Conservation (phyloP, 92 coral and sea anemone species). For the Virgularia gustaviana region DNA sequence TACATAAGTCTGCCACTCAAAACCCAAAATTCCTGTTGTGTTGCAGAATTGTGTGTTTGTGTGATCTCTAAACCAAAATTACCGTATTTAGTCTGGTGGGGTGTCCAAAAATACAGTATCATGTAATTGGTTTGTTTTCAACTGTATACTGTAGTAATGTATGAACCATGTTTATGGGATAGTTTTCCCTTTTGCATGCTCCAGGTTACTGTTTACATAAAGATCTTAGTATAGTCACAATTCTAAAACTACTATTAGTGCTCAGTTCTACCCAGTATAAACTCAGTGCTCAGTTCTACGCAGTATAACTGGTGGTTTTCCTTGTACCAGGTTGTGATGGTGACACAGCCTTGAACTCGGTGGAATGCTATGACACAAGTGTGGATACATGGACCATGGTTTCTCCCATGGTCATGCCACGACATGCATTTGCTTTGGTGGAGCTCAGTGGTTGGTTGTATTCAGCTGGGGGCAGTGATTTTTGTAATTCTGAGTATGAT, state of each 20-base stretch:
- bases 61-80: too few species aligned
- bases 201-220: neutral
- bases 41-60: too few species aligned
- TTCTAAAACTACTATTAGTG: neutral
- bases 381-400: constrained; percentile 78
- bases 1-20: too few species aligned
- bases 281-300: too few species aligned
- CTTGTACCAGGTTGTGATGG: constrained; percentile 82
- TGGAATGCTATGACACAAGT: constrained; percentile 79
- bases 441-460: constrained; percentile 97
- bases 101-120: too few species aligned
- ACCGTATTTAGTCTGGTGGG: too few species aligned
- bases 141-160: too few species aligned
- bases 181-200: too few species aligned
- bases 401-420: constrained; percentile 77
- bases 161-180: too few species aligned
- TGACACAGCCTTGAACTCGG: constrained; percentile 82
- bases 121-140: too few species aligned
- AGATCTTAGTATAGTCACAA: constrained; percentile 1
- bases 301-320: neutral
- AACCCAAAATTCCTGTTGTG: too few species aligned
- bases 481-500: constrained; percentile 82
- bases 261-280: too few species aligned
- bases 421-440: constrained; percentile 95
- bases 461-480: constrained; percentile 97